Conservation (phyloP, 2,113 vertebrate genomes). For the Phodopus roborovskii region DNA sequence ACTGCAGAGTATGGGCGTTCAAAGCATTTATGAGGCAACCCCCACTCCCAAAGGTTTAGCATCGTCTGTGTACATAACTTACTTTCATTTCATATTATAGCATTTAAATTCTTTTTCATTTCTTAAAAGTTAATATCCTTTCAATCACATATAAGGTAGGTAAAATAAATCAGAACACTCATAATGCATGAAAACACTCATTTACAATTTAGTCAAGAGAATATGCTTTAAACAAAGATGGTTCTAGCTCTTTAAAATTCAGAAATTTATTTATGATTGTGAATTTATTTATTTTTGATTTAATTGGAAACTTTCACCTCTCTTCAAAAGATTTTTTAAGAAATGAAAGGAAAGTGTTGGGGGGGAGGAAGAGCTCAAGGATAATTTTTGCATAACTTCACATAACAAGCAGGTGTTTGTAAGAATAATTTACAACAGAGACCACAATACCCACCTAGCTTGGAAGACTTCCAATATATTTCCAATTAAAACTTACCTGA, state of each 20-base stretch:
- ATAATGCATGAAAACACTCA: constrained; percentile 36
- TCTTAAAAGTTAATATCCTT: background rate
- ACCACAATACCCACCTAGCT: constrained; percentile 62
- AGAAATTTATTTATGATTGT: constrained; percentile 74
- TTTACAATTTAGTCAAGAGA: constrained; percentile 57
- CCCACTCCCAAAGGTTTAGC: background rate
- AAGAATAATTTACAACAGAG: constrained; percentile 75
- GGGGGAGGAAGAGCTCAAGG: constrained; percentile 40
- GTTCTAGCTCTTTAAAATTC: constrained; percentile 54
- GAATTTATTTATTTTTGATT: constrained; percentile 56
- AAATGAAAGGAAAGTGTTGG: constrained; percentile 59
- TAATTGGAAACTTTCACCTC: constrained; percentile 73
- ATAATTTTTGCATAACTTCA: constrained; percentile 78
- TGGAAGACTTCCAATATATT: constrained; percentile 78
- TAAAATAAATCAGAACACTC: constrained; percentile 34
- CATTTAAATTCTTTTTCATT: background rate
- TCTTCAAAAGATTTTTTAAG: constrained; percentile 67
- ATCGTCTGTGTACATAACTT: background rate
- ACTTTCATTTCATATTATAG: background rate
- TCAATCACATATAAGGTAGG: background rate
- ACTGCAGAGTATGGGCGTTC: background rate
- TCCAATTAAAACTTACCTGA: constrained; percentile 83
- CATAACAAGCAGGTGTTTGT: constrained; percentile 76
- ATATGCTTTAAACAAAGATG: constrained; percentile 57
- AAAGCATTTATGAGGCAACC: background rate